Conservation (phyloP, 2,797 vertebrate species). For the Allobates femoralis region DNA sequence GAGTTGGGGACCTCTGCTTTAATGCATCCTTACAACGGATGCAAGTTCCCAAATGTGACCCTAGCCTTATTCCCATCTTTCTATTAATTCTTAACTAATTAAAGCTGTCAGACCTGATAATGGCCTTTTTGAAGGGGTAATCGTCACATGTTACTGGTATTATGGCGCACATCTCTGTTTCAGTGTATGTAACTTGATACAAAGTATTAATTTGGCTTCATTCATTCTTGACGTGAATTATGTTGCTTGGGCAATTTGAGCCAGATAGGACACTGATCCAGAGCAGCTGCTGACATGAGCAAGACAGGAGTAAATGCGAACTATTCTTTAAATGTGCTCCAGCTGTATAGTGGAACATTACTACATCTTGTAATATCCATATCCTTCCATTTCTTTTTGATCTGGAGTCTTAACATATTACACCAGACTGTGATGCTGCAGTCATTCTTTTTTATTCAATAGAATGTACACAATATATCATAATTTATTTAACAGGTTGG, state of each 20-base stretch:
- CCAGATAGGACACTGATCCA: slow-evolving; percentile 35
- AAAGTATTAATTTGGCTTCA: slow-evolving; percentile 31
- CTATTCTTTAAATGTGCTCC: slow-evolving; percentile 19
- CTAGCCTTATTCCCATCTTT: too few species aligned
- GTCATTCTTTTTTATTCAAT: not conserved
- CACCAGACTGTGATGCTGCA: not conserved
- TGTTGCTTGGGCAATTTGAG: slow-evolving; percentile 13
- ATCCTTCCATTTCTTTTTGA: not conserved
- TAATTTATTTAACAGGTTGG: slow-evolving; percentile 10
- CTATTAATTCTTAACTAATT: too few species aligned
- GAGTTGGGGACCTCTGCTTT: too few species aligned
- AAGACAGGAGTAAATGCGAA: slow-evolving; percentile 40
- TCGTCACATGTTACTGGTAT: not conserved
- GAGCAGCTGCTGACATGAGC: slow-evolving; percentile 39
- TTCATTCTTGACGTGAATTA: slow-evolving; percentile 41
- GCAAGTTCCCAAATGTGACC: too few species aligned
- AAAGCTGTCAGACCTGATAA: slow-evolving; percentile 6
- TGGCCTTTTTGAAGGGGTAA: not conserved
- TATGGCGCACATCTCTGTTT: not conserved
- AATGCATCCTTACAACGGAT: too few species aligned
- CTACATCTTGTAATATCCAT: not conserved
- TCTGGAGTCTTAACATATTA: not conserved
- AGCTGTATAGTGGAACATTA: slow-evolving; percentile 18
- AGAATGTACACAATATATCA: not conserved
- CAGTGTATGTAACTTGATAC: slow-evolving; percentile 31